Evolutionary conservation across 2,888 invertebrate genomes (phyloP).

Genomic region (Sphecodes monilicornis): DNA sequence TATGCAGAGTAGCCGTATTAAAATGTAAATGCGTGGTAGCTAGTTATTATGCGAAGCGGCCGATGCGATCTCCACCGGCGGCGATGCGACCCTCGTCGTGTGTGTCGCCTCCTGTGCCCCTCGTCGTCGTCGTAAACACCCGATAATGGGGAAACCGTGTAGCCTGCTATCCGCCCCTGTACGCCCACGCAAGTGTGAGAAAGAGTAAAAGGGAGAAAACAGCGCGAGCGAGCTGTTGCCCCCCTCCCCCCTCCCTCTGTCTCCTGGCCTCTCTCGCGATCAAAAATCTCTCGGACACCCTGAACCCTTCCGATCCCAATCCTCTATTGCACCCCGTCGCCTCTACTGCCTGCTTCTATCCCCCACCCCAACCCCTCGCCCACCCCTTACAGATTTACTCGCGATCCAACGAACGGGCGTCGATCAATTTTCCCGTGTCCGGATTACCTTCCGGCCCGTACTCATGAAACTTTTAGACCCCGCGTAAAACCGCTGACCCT

Average conservation of each 20-base stretch:
- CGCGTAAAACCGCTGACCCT: slow-evolving; percentile 41
- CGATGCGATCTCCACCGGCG: slow-evolving; percentile 74
- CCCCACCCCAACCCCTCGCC: neutral
- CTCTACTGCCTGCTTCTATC: neutral
- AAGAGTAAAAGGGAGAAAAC: slow-evolving; percentile 42
- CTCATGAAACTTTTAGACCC: slow-evolving; percentile 39
- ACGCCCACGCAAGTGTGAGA: slow-evolving; percentile 55
- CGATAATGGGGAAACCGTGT: slow-evolving; percentile 81
- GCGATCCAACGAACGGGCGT: slow-evolving; percentile 21
- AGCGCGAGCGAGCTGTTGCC: no score
- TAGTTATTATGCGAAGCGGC: slow-evolving; percentile 78
- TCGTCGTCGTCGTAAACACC: slow-evolving; percentile 77
- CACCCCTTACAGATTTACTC: neutral
- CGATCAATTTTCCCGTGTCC: slow-evolving; percentile 35
- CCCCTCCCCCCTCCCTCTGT: no score
- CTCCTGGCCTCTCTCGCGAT: slow-evolving; percentile 48
- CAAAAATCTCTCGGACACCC: slow-evolving; percentile 49
- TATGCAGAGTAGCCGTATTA: slow-evolving; percentile 77
- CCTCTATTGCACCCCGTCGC: neutral
- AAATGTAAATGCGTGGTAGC: slow-evolving; percentile 79
- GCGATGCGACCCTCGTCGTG: slow-evolving; percentile 72
- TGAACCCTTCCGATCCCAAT: slow-evolving; percentile 9
- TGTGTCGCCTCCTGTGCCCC: slow-evolving; percentile 59
- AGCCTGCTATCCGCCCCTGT: slow-evolving; percentile 68
- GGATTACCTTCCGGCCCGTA: slow-evolving; percentile 28